Evolutionary conservation across 2,888 invertebrate species (phyloP).

Genomic region (Pollenia angustigena): DNA sequence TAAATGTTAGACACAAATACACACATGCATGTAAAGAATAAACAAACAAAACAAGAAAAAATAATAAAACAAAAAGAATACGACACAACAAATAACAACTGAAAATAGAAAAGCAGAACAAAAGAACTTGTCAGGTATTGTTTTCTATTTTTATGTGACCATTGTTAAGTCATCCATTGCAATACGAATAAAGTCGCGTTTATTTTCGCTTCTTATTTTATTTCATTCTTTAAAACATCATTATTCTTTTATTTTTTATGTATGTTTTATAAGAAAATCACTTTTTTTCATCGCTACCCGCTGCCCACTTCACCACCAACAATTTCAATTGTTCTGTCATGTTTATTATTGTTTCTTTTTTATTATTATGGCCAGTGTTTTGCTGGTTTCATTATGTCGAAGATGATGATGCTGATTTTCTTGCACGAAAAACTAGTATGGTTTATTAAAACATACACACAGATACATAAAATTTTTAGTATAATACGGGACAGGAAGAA

Average conservation of each 20-base stretch:
- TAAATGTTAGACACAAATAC: conserved; percentile 29
- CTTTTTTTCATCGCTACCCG: conserved; percentile 1
- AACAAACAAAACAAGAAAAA: not conserved
- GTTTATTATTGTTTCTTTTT: conserved; percentile 26
- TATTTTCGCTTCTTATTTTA: conserved; percentile 3
- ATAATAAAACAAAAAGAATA: conserved; percentile 6
- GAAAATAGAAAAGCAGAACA: conserved; percentile 42
- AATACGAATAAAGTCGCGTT: conserved; percentile 30
- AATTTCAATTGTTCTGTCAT: conserved; percentile 26
- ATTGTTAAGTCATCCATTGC: conserved; percentile 64
- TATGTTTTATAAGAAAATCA: conserved; percentile 12
- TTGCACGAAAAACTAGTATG: conserved; percentile 15
- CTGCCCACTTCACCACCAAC: not conserved
- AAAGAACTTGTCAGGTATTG: conserved; percentile 54
- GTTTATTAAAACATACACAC: not conserved
- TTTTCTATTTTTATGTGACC: conserved; percentile 58
- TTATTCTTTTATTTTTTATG: conserved; percentile 8
- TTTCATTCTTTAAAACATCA: not conserved
- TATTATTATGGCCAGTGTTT: not conserved
- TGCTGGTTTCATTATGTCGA: not conserved
- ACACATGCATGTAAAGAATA: not conserved
- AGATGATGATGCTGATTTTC: not conserved
- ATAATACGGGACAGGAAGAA: not conserved
- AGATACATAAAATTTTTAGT: too few species aligned
- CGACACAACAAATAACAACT: not conserved